Evolutionary conservation across 2,113 vertebrate genomes (phyloP).

Genomic region (Chaetorhynchus papuensis): DNA sequence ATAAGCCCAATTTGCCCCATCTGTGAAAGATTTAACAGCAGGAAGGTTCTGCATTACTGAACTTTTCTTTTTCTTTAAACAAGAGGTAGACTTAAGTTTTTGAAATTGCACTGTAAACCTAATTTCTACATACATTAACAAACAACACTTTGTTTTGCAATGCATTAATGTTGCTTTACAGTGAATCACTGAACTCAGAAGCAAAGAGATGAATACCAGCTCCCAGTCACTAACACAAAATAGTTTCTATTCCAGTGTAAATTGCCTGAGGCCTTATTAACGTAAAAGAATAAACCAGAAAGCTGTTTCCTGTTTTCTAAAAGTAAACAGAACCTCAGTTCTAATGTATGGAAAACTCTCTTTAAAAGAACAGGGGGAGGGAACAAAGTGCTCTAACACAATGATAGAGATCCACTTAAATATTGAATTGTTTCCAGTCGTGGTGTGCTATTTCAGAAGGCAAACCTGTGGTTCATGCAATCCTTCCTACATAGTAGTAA

Average conservation of each 20-base stretch:
- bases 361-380: background rate
- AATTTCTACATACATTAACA: background rate
- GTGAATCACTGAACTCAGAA: background rate
- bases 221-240: background rate
- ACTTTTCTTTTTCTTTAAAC: background rate
- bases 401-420: background rate
- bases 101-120: background rate
- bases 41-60: background rate
- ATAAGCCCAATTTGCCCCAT: background rate
- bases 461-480: background rate
- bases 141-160: background rate
- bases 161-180: background rate
- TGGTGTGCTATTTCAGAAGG: background rate
- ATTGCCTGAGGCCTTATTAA: background rate
- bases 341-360: background rate
- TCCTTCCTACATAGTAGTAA: background rate
- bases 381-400: background rate
- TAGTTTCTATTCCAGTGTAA: background rate
- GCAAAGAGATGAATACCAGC: background rate
- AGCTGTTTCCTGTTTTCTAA: constrained; percentile 10
- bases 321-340: constrained; percentile 2
- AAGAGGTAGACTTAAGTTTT: background rate
- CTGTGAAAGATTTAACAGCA: background rate
- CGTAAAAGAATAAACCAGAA: background rate
- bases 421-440: background rate